These are phyloP conservation scores for Clavelina lepadiformis DNA, from an alignment of 23 tunicate genomes.

Conservation along the genomic window DNA sequence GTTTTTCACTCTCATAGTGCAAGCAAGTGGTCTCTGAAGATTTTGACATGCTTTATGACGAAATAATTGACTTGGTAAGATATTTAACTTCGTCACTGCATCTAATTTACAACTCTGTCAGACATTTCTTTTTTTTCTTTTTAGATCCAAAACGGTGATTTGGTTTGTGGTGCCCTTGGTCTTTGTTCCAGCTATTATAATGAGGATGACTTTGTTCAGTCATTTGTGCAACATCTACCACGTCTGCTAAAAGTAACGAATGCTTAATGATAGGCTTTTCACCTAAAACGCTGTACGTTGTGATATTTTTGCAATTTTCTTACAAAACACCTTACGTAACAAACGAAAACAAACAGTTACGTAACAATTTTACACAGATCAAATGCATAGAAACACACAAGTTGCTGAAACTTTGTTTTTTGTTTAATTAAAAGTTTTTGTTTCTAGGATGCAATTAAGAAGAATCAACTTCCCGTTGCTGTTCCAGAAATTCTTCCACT, in stretches of 20 bases:
- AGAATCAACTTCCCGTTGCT: conserved; percentile 42
- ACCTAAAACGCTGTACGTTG: not conserved
- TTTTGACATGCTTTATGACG: conserved; percentile 64
- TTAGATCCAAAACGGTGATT: conserved; percentile 40
- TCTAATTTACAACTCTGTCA: not conserved
- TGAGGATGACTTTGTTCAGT: conserved; percentile 1
- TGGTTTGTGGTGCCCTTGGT: conserved; percentile 52
- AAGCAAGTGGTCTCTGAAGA: conserved; percentile 35
- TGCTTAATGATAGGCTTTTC: too few relatives aligned
- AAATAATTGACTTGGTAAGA: conserved; percentile 54
- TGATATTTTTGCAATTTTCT: not conserved
- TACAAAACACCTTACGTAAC: too few relatives aligned
- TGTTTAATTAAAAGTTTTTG: too few relatives aligned
- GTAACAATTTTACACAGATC: too few relatives aligned
- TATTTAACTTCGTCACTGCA: not conserved
- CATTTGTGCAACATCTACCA: conserved; percentile 38
- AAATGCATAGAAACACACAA: too few relatives aligned
- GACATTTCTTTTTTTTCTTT: not conserved
- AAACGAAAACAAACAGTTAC: too few relatives aligned
- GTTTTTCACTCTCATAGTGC: conserved; percentile 42
- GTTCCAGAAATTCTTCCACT: too few relatives aligned
- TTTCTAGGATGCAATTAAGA: conserved; percentile 35
- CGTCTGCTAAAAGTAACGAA: conserved; percentile 42
- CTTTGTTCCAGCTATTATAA: conserved; percentile 14
- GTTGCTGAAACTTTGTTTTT: too few relatives aligned